Evolutionary conservation across 2,113 vertebrate genomes (phyloP).

Genomic region (Motacilla tschutschensis): DNA sequence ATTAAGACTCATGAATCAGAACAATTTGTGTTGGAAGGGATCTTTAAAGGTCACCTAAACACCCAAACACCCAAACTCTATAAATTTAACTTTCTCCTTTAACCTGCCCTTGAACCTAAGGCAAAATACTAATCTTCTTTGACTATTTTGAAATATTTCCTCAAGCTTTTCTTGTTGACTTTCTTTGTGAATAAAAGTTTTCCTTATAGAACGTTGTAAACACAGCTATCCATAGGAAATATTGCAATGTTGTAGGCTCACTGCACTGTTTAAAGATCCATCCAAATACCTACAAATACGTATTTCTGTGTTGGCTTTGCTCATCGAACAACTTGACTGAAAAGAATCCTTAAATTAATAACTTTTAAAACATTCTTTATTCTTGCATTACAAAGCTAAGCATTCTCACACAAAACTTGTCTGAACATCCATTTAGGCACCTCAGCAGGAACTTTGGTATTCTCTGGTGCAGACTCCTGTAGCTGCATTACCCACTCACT

Average conservation of each 20-base stretch:
- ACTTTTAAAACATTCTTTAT: neutral
- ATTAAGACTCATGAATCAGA: too few relatives aligned
- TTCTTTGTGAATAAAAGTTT: neutral
- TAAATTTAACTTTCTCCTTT: neutral
- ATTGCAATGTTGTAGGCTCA: accelerated
- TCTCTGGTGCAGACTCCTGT: neutral
- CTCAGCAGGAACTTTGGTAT: neutral
- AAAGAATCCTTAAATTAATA: neutral
- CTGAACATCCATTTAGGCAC: neutral
- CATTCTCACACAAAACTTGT: neutral
- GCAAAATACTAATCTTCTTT: neutral
- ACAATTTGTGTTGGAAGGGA: neutral
- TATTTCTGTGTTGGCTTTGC: neutral
- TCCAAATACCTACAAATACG: neutral
- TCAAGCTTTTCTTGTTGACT: neutral
- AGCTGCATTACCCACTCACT: neutral
- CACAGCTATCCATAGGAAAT: neutral
- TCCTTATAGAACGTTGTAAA: neutral
- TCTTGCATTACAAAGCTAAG: neutral
- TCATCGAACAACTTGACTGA: neutral
- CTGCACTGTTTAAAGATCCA: neutral
- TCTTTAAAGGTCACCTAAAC: neutral
- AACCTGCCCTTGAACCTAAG: neutral
- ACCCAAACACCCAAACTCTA: neutral
- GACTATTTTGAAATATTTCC: neutral